phyloP scores from a whole-genome alignment of 1,140 invertebrate species.

The Pseudomyrmex gracilis region DNA sequence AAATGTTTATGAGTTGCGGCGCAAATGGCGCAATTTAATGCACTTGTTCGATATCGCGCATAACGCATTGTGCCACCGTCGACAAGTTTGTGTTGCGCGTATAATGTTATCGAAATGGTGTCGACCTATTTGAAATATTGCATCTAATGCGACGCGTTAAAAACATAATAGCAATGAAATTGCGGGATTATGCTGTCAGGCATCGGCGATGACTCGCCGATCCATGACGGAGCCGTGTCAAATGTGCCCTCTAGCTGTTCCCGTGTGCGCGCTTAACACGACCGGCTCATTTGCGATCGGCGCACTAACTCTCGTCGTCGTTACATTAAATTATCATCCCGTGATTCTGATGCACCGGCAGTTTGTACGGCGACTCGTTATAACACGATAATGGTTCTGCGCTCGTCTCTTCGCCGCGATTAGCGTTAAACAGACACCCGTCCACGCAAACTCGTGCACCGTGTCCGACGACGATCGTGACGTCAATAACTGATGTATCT shows the following conservation, averaged over 20 bases:
- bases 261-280: slow-evolving; percentile 73
- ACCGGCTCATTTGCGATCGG: slow-evolving; percentile 77
- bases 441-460: slow-evolving; percentile 57
- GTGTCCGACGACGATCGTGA: slow-evolving; percentile 53
- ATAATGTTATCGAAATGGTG: background rate
- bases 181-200: slow-evolving; percentile 50
- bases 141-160: slow-evolving; percentile 35
- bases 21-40: background rate
- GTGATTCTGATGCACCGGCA: slow-evolving; percentile 72
- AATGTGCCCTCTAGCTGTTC: slow-evolving; percentile 78
- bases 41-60: background rate
- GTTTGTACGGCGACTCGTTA: slow-evolving; percentile 74
- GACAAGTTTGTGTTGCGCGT: slow-evolving; percentile 1
- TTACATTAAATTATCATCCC: slow-evolving; percentile 76
- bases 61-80: background rate
- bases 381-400: slow-evolving; percentile 73
- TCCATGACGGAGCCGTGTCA: slow-evolving; percentile 81
- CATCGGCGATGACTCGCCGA: slow-evolving; percentile 81
- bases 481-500: slow-evolving; percentile 61
- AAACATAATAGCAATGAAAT: slow-evolving; percentile 60
- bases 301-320: slow-evolving; percentile 70
- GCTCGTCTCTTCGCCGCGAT: slow-evolving; percentile 69
- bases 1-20: no score
- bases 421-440: slow-evolving; percentile 61
- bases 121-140: slow-evolving; percentile 39